A percentile compares a stretch with the other conserved stretches of the same genome.
Conservation (phyloP, 2,888 invertebrate genomes). For the Heliconius ethilla region DNA sequence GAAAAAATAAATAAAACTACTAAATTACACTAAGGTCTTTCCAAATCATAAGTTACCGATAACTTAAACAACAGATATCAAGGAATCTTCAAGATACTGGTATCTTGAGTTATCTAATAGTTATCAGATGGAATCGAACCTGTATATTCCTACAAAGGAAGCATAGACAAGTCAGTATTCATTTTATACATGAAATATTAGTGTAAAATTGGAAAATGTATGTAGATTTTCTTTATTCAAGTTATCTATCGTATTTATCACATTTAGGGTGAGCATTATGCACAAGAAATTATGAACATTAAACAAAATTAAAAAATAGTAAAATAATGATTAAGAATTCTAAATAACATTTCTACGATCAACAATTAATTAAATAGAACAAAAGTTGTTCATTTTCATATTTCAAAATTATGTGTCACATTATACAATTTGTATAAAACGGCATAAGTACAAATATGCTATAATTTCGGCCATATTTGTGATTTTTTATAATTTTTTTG, state of each 20-base stretch:
- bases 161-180: background rate
- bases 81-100: background rate
- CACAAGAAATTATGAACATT: background rate
- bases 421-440: background rate
- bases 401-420: background rate
- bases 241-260: slow-evolving; percentile 2
- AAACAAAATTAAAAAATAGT: background rate
- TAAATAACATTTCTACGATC: background rate
- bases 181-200: slow-evolving; percentile 4
- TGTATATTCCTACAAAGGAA: slow-evolving; percentile 14
- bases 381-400: background rate
- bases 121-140: slow-evolving; percentile 2
- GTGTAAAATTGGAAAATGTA: slow-evolving; percentile 16
- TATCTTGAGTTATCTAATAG: background rate
- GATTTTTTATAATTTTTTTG: background rate
- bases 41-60: background rate
- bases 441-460: slow-evolving; percentile 14
- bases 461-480: slow-evolving; percentile 9
- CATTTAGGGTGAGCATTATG: slow-evolving; percentile 5
- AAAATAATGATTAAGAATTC: background rate
- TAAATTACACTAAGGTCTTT: slow-evolving; percentile 32
- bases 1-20: slow-evolving; percentile 42
- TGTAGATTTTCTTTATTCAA: background rate
- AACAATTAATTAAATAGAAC: background rate
- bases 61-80: background rate